Percentiles rank a stretch among this genome's conserved stretches.
Evolutionary conservation across 2,888 invertebrate species (phyloP).

Genomic region (Syrista parreyssii): DNA sequence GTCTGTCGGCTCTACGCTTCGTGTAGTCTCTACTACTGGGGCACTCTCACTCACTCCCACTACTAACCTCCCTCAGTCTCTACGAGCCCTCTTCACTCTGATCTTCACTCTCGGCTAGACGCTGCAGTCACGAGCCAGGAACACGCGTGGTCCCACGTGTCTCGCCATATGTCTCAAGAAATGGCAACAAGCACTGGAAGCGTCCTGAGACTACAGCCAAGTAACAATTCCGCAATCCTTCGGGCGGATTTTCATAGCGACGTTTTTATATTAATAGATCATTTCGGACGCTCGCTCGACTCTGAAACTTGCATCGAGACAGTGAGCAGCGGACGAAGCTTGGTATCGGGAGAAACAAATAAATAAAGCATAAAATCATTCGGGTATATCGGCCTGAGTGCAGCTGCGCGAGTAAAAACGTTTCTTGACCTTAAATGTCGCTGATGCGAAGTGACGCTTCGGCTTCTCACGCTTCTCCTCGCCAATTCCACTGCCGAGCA

Average conservation of each 20-base stretch:
- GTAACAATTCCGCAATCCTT: neutral
- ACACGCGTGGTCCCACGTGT: neutral
- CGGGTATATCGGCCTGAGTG: neutral
- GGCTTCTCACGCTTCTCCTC: neutral
- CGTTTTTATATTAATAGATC: no score
- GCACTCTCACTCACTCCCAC: neutral
- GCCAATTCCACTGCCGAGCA: neutral
- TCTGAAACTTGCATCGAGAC: neutral
- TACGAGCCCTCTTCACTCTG: neutral
- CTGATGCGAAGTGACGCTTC: neutral
- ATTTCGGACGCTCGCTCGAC: neutral
- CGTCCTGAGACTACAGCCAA: neutral
- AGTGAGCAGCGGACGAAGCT: neutral
- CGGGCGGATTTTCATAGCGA: neutral
- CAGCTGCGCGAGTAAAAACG: neutral
- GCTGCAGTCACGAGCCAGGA: neutral
- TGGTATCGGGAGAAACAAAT: neutral
- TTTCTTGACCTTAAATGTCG: neutral
- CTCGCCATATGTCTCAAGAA: neutral
- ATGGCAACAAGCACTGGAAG: neutral
- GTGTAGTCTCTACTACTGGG: neutral
- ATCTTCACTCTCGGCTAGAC: neutral
- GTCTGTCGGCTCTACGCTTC: neutral
- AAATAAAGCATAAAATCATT: neutral
- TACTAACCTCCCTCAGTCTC: neutral